Conservation (phyloP, 1,140 invertebrate genomes). For the Drosophila tristis region DNA sequence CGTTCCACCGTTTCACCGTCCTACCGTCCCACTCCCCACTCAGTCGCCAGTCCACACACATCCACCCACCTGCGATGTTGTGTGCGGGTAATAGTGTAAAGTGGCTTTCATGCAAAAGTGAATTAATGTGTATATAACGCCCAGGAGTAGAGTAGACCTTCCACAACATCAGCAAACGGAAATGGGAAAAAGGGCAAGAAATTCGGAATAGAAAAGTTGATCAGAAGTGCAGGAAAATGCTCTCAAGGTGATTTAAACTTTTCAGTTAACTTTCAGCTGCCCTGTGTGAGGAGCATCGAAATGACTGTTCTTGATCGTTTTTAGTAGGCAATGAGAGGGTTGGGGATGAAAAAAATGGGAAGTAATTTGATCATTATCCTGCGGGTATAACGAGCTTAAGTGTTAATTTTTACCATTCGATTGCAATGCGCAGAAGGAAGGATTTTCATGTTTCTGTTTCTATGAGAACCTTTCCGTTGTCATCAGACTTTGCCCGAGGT, state of each 20-base stretch:
- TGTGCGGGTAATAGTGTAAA: slow-evolving; percentile 68
- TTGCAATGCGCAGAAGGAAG: too few species aligned
- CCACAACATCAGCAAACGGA: slow-evolving; percentile 11
- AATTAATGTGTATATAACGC: slow-evolving; percentile 63
- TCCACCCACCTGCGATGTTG: slow-evolving; percentile 18
- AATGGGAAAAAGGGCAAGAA: slow-evolving; percentile 6
- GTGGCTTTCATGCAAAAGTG: slow-evolving; percentile 65
- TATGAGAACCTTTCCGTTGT: too few species aligned
- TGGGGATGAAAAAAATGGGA: too few species aligned
- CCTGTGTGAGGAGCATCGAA: too few species aligned
- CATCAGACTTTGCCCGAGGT: too few species aligned
- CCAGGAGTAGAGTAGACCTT: slow-evolving; percentile 25
- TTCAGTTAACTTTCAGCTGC: neutral
- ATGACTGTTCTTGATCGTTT: too few species aligned
- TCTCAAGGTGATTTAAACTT: neutral
- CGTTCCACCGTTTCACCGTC: neutral
- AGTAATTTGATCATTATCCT: too few species aligned
- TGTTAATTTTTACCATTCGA: too few species aligned
- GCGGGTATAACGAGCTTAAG: too few species aligned
- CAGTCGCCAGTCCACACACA: slow-evolving; percentile 2
- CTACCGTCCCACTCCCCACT: neutral
- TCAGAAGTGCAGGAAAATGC: slow-evolving; percentile 20
- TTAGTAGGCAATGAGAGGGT: too few species aligned
- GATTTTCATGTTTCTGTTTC: too few species aligned
- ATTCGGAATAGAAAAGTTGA: slow-evolving; percentile 21